phyloP scores from a whole-genome alignment of 2,888 invertebrate species.

The Pollenia griseotomentosa region DNA sequence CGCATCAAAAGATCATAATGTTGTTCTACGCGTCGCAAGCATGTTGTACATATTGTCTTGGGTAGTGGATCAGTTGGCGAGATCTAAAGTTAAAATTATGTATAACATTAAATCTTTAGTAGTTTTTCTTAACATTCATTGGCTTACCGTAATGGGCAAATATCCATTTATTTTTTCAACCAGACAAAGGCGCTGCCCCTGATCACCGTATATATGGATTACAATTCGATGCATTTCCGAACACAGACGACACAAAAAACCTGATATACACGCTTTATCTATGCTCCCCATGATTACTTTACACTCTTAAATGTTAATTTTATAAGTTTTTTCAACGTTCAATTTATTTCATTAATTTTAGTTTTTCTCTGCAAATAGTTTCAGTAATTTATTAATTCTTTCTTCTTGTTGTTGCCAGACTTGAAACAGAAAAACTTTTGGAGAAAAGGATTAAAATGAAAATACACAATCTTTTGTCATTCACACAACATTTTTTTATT shows the following conservation, averaged over 20 bases:
- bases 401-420: conserved; percentile 39
- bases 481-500: neutral
- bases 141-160: conserved; percentile 91
- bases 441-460: conserved; percentile 14
- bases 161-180: conserved; percentile 92
- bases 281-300: conserved; percentile 90
- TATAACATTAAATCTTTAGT: conserved; percentile 1
- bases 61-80: conserved; percentile 88
- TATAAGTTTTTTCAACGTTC: neutral
- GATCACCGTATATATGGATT: conserved; percentile 92
- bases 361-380: conserved; percentile 2
- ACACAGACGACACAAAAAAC: conserved; percentile 93
- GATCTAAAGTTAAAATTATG: conserved; percentile 84
- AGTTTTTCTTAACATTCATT: conserved; percentile 8
- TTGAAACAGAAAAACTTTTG: conserved; percentile 1
- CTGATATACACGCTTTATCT: conserved; percentile 91
- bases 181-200: conserved; percentile 90
- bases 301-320: neutral
- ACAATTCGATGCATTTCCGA: conserved; percentile 93
- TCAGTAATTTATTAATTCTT: neutral
- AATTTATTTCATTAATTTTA: neutral
- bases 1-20: conserved; percentile 84
- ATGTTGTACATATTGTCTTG: conserved; percentile 88
- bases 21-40: conserved; percentile 87
- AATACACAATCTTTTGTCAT: neutral